phyloP scores from a whole-genome alignment of 1,140 invertebrate species.

The Drusus annulatus region DNA sequence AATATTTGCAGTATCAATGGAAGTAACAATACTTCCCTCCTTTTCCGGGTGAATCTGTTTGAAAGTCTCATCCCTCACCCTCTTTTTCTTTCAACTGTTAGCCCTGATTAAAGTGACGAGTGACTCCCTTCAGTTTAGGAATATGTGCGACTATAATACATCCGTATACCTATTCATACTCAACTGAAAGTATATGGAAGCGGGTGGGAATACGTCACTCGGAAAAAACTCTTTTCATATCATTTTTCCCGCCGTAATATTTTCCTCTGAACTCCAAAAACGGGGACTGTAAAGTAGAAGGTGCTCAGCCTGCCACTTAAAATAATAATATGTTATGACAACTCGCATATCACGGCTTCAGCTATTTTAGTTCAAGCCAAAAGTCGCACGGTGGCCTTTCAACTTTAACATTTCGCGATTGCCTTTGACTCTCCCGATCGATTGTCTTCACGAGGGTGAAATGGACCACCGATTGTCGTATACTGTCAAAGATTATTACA shows the following conservation, averaged over 20 bases:
- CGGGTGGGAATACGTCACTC: conserved; percentile 23
- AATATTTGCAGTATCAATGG: too few species aligned
- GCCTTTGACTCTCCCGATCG: background rate
- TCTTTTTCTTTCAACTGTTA: background rate
- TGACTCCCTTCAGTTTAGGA: conserved; percentile 23
- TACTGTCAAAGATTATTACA: too few species aligned
- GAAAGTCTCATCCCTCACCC: background rate
- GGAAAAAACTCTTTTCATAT: conserved; percentile 50
- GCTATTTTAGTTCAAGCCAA: background rate
- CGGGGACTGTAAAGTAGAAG: conserved; percentile 53
- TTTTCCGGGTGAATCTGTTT: background rate
- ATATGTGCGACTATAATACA: background rate
- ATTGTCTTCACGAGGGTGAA: too few species aligned
- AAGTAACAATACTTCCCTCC: too few species aligned
- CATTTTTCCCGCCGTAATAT: background rate
- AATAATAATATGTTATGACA: conserved; percentile 56
- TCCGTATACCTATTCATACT: too few species aligned
- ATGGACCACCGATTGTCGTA: too few species aligned
- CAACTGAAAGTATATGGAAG: too few species aligned
- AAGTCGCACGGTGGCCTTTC: background rate
- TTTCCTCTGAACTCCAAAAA: conserved; percentile 47
- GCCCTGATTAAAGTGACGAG: conserved; percentile 54
- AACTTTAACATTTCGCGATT: conserved; percentile 5
- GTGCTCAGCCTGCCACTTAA: conserved; percentile 53
- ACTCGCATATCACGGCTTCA: conserved; percentile 45